A percentile compares a stretch with the other conserved stretches of the same genome.
phyloP scores from a whole-genome alignment of 2,888 invertebrate genomes.

The Phasia obesa region DNA sequence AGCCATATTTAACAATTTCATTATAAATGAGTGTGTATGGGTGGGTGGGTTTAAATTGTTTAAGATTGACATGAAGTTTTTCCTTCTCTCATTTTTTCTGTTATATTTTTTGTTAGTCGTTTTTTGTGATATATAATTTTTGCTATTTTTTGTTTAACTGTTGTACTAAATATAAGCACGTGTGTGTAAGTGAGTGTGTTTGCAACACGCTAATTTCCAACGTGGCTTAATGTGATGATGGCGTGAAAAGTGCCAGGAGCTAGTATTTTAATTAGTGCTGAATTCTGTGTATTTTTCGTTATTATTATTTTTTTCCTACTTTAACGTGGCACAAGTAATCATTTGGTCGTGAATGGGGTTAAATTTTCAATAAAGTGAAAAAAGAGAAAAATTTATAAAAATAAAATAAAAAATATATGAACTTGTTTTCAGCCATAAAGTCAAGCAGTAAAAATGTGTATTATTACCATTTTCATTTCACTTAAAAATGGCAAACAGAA shows the following conservation, averaged over 20 bases:
- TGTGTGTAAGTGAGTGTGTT: conserved; percentile 1
- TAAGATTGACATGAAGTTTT: conserved; percentile 44
- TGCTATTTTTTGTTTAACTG: conserved; percentile 45
- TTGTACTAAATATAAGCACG: conserved; percentile 34
- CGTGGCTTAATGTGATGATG: conserved; percentile 68
- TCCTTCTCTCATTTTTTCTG: not conserved
- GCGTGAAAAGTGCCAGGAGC: conserved; percentile 69
- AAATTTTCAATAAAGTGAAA: conserved; percentile 52
- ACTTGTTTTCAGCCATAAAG: conserved; percentile 16
- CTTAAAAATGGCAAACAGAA: conserved; percentile 41
- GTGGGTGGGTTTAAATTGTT: conserved; percentile 15
- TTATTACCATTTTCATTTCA: conserved; percentile 34
- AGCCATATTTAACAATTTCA: conserved; percentile 30
- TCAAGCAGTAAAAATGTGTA: conserved; percentile 50
- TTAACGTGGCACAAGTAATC: conserved; percentile 52
- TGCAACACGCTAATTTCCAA: conserved; percentile 66
- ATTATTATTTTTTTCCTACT: conserved; percentile 13
- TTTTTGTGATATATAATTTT: conserved; percentile 28
- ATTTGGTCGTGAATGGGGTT: conserved; percentile 67
- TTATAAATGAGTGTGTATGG: too few relatives aligned
- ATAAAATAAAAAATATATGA: too few relatives aligned
- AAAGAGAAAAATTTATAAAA: not conserved
- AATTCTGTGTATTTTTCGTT: conserved; percentile 49
- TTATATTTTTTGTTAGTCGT: not conserved
- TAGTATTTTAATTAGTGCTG: conserved; percentile 68